Evolutionary conservation across 2,797 vertebrate genomes (phyloP).

Genomic region (Xiphorhynchus erythropygius): DNA sequence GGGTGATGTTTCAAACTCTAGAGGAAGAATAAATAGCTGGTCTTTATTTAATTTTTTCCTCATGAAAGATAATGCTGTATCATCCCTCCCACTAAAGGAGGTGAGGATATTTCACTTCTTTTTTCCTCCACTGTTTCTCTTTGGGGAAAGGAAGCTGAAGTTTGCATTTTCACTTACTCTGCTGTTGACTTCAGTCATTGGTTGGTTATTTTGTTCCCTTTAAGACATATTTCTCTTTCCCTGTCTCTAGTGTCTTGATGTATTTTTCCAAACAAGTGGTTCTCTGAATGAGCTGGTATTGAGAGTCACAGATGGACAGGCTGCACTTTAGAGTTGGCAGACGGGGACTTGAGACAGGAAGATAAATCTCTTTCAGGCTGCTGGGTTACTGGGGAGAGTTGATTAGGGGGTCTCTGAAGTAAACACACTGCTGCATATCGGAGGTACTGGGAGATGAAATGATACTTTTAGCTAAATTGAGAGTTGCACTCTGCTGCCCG

Average conservation of each 20-base stretch:
- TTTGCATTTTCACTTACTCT: background rate
- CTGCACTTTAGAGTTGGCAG: constrained; percentile 8
- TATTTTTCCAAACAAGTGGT: background rate
- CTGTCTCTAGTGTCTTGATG: background rate
- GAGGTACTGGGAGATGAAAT: background rate
- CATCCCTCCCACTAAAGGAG: background rate
- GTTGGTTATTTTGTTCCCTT: background rate
- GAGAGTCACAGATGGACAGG: constrained; percentile 15
- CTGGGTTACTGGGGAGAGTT: background rate
- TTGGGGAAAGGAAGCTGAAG: background rate
- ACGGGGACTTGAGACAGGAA: background rate
- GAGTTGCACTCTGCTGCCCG: background rate
- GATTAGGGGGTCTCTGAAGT: constrained; percentile 16
- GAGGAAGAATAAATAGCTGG: background rate
- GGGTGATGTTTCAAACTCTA: background rate
- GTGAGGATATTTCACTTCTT: background rate
- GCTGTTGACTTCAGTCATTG: background rate
- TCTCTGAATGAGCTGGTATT: background rate
- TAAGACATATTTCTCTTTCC: background rate
- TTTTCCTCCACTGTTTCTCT: background rate
- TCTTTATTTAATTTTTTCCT: background rate
- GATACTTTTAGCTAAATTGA: background rate
- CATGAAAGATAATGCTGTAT: background rate
- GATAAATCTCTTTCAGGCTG: constrained; percentile 8
- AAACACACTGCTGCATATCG: background rate